These are phyloP conservation scores for Mycteria americana DNA, from an alignment of 2,797 vertebrate genomes.

Conservation along the genomic window DNA sequence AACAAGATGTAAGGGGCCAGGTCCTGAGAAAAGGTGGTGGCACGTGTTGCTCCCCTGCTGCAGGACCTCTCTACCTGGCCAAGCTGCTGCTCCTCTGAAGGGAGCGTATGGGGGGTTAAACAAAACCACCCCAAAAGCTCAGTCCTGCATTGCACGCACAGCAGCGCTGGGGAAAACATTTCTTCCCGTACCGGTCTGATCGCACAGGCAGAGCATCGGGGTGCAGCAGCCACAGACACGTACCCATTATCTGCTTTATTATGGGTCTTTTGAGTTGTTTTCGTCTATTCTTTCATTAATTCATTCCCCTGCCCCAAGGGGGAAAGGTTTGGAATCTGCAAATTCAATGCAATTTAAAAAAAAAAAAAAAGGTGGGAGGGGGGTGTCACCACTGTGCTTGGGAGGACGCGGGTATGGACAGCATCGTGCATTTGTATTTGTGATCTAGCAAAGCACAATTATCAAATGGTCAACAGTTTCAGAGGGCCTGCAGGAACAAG, in stretches of 20 bases:
- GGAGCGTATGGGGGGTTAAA: too few relatives aligned
- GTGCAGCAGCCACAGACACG: too few relatives aligned
- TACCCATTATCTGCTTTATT: not conserved
- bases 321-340: not conserved
- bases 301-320: not conserved
- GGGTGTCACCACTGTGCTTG: not conserved
- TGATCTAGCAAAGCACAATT: not conserved
- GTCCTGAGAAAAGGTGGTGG: not conserved
- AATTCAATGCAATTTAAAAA: not conserved
- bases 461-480: not conserved
- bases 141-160: too few relatives aligned
- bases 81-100: not conserved
- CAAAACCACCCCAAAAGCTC: not conserved
- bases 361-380: too few relatives aligned
- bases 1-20: not conserved
- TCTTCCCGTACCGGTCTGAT: not conserved
- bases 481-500: not conserved
- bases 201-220: fast-evolving
- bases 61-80: not conserved
- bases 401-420: not conserved
- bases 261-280: not conserved
- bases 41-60: fast-evolving
- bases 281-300: not conserved
- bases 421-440: not conserved
- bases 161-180: not conserved